These are phyloP conservation scores for Lithophane semibrunnea DNA, from an alignment of 2,888 invertebrate species.

Conservation along the genomic window DNA sequence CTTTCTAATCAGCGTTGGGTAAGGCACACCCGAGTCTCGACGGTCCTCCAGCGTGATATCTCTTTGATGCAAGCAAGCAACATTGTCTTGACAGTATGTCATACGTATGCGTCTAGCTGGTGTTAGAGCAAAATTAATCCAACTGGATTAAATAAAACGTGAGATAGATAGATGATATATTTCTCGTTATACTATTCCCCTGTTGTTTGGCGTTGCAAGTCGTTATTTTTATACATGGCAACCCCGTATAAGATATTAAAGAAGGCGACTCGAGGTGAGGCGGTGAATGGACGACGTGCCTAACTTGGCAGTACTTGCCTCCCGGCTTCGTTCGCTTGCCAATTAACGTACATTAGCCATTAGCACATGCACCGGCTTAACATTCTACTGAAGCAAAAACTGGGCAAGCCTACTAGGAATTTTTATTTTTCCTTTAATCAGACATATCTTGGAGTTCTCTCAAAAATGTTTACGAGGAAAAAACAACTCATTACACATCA, in stretches of 20 bases:
- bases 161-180: conserved; percentile 13
- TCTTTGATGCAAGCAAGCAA: conserved; percentile 10
- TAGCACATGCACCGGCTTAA: conserved; percentile 64
- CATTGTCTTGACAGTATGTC: conserved; percentile 14
- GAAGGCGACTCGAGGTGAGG: not conserved
- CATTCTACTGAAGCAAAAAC: conserved; percentile 63
- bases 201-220: conserved; percentile 26
- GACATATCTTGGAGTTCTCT: conserved; percentile 46
- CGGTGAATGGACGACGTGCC: conserved; percentile 40
- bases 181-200: conserved; percentile 19
- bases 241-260: conserved; percentile 6
- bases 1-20: conserved; percentile 60
- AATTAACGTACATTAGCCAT: conserved; percentile 76
- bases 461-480: conserved; percentile 47
- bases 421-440: conserved; percentile 67
- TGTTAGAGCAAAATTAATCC: conserved; percentile 6
- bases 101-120: not conserved
- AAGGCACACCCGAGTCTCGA: not conserved
- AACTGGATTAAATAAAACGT: conserved; percentile 18
- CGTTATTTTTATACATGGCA: conserved; percentile 37
- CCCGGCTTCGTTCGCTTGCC: conserved; percentile 64
- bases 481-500: conserved; percentile 48
- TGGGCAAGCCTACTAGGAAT: conserved; percentile 61
- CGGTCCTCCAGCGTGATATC: conserved; percentile 14
- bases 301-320: conserved; percentile 52